phyloP scores from a whole-genome alignment of 2,888 invertebrate genomes.

The Rhamnusium bicolor region DNA sequence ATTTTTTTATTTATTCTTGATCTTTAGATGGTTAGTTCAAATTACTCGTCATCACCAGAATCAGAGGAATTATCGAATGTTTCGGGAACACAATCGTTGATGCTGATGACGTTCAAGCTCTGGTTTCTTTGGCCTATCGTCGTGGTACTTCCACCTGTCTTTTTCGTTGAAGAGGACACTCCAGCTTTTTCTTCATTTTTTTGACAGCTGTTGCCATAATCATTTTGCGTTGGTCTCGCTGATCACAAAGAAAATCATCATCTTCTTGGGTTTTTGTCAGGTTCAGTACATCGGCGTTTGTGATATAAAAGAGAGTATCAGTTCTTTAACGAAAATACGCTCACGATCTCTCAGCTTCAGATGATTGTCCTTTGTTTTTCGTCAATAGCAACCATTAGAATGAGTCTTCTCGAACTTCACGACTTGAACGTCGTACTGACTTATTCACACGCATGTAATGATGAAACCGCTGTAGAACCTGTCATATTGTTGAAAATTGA shows the following conservation, averaged over 20 bases:
- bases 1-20: no score
- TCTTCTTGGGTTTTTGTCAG: background rate
- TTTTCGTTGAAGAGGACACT: background rate
- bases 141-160: background rate
- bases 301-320: background rate
- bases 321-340: background rate
- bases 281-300: background rate
- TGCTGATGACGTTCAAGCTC: no score
- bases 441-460: no score
- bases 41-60: no score
- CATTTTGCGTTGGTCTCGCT: background rate
- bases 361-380: background rate
- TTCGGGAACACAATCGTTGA: no score
- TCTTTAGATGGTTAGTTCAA: no score
- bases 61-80: no score
- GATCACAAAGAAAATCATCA: background rate
- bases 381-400: background rate
- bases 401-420: background rate
- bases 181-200: background rate
- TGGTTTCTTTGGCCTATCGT: background rate
- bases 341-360: background rate
- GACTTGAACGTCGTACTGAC: no score
- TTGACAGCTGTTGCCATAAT: background rate
- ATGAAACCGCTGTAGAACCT: background rate
- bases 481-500: background rate